Evolutionary conservation across 2,888 invertebrate species (phyloP).

Genomic region (Anaspis maculata): DNA sequence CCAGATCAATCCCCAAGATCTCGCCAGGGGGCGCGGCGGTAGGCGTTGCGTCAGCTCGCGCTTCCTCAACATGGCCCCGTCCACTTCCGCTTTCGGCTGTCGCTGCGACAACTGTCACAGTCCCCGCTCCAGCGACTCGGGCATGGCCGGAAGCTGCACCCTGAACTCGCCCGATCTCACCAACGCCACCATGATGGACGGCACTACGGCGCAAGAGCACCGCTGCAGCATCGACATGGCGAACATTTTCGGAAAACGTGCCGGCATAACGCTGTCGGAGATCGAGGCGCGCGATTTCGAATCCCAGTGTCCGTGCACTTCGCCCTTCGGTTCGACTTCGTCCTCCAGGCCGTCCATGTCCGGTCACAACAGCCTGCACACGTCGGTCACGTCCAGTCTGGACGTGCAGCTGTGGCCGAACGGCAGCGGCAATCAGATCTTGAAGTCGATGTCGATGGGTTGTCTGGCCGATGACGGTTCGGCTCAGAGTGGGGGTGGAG

Average conservation of each 20-base stretch:
- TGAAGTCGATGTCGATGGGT: conserved; percentile 31
- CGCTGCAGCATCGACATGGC: conserved; percentile 28
- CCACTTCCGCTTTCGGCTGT: conserved; percentile 23
- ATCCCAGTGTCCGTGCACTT: conserved; percentile 63
- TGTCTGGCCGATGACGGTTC: conserved; percentile 18
- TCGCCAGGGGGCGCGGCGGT: conserved; percentile 12
- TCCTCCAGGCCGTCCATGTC: conserved; percentile 49
- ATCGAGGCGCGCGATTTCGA: conserved; percentile 52
- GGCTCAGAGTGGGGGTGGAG: background rate
- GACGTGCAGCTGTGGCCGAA: conserved; percentile 44
- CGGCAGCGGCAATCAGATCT: conserved; percentile 12
- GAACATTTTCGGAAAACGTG: conserved; percentile 23
- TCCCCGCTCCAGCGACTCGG: conserved; percentile 72
- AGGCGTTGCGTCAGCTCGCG: conserved; percentile 47
- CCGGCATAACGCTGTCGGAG: conserved; percentile 46
- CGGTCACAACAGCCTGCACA: conserved; percentile 46
- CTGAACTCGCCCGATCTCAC: conserved; percentile 62
- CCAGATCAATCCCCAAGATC: conserved; percentile 28
- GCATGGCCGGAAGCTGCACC: conserved; percentile 76
- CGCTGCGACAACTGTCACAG: conserved; percentile 47
- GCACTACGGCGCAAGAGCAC: conserved; percentile 17
- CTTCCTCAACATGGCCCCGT: conserved; percentile 32
- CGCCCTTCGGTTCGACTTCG: conserved; percentile 64
- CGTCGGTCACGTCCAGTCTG: conserved; percentile 46
- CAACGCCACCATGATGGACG: conserved; percentile 22